Evolutionary conservation across 2,113 vertebrate species (phyloP).

Genomic region (Chascanopsetta lugubris): DNA sequence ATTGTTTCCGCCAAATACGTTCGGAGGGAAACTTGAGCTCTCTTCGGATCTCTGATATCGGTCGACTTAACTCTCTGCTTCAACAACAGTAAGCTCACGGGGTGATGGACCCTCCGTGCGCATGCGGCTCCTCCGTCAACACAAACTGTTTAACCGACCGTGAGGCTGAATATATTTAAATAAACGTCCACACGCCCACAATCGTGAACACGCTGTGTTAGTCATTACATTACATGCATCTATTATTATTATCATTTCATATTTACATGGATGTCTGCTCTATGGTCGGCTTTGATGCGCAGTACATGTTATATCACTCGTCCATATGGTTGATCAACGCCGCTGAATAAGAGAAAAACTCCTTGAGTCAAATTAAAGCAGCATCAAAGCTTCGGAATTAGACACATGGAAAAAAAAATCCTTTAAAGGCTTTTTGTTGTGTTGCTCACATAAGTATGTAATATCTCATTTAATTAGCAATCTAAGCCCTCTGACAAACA

Average conservation of each 20-base stretch:
- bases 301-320: conserved; percentile 39
- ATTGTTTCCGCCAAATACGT: background rate
- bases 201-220: conserved; percentile 13
- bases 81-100: background rate
- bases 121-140: conserved; percentile 4
- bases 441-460: conserved; percentile 73
- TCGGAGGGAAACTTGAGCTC: background rate
- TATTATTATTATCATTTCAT: background rate
- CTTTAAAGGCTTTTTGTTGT: conserved; percentile 72
- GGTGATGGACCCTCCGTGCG: conserved; percentile 2
- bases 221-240: conserved; percentile 17
- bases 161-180: background rate
- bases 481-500: conserved; percentile 77
- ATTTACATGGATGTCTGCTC: too few relatives aligned
- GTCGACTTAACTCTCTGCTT: background rate
- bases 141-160: background rate
- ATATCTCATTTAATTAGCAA: conserved; percentile 83
- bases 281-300: conserved; percentile 23
- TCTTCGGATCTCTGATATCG: too few relatives aligned
- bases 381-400: conserved; percentile 43
- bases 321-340: conserved; percentile 27
- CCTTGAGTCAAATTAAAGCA: conserved; percentile 41
- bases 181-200: background rate
- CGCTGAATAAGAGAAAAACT: conserved; percentile 11
- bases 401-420: conserved; percentile 36